Evolutionary conservation across 2,797 vertebrate species (phyloP).

Genomic region (Anableps anableps): DNA sequence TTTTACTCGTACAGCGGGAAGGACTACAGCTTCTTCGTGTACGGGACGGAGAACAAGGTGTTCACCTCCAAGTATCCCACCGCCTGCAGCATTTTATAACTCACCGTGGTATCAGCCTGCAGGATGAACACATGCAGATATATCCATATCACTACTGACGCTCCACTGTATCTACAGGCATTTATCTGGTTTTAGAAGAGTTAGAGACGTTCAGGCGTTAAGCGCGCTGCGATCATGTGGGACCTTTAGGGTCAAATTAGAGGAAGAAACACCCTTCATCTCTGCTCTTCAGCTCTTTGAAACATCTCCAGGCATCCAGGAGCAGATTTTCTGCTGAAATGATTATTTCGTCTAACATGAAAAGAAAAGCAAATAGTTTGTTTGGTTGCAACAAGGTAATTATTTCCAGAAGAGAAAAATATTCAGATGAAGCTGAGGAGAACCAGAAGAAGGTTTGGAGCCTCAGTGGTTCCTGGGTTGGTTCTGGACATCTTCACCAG

Average conservation of each 20-base stretch:
- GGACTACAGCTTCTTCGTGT: constrained; percentile 81
- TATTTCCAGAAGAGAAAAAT: background rate
- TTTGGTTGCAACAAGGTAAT: background rate
- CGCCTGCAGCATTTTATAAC: constrained; percentile 71
- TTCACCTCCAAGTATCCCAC: constrained; percentile 79
- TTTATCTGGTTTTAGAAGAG: background rate
- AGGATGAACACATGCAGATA: background rate
- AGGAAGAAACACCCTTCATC: background rate
- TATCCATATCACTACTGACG: background rate
- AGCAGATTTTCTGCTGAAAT: background rate
- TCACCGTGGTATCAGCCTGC: background rate
- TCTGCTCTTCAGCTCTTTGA: background rate
- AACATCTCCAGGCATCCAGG: background rate
- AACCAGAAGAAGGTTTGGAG: background rate
- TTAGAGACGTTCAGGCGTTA: background rate
- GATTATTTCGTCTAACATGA: background rate
- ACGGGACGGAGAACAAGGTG: constrained; percentile 83
- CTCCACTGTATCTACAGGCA: background rate
- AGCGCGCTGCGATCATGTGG: background rate
- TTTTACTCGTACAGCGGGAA: constrained; percentile 80
- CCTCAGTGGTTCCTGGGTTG: too few relatives aligned
- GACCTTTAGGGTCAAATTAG: background rate
- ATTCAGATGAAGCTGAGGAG: background rate
- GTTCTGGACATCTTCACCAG: background rate
- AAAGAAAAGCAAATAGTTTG: background rate